phyloP scores from a whole-genome alignment of 2,797 vertebrate genomes.

The Sebastes kiyomatsui region DNA sequence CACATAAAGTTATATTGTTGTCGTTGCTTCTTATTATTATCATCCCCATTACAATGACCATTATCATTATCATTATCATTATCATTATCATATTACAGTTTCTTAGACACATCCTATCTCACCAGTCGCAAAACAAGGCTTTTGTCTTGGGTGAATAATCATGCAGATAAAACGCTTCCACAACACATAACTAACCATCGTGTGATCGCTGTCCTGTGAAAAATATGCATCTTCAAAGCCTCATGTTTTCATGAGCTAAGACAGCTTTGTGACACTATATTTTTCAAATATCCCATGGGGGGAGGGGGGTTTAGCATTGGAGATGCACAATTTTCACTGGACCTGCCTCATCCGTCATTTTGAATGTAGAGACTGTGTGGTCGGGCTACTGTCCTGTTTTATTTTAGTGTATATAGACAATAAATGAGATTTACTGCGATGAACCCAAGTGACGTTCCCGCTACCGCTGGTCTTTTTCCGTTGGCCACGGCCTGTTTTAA shows the following conservation, averaged over 20 bases:
- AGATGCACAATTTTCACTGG: background rate
- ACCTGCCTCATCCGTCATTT: background rate
- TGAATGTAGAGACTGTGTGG: background rate
- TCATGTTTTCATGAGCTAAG: background rate
- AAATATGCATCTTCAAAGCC: background rate
- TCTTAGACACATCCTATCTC: background rate
- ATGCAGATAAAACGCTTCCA: background rate
- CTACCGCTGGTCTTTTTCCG: background rate
- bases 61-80: background rate
- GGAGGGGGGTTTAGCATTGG: background rate
- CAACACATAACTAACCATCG: background rate
- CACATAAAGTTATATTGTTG: background rate
- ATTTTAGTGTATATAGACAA: background rate
- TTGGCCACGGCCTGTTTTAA: constrained; percentile 26
- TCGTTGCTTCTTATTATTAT: background rate
- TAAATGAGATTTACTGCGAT: constrained; percentile 50
- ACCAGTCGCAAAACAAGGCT: background rate
- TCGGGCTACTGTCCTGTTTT: background rate
- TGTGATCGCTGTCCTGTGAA: background rate
- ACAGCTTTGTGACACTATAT: background rate
- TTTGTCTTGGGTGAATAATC: background rate
- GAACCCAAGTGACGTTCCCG: background rate
- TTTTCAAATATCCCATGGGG: background rate
- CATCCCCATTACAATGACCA: background rate
- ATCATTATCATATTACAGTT: background rate